Base-by-base conservation (phyloP, 2,888 invertebrate genomes). In the Drosophila multiciliata region DNA sequence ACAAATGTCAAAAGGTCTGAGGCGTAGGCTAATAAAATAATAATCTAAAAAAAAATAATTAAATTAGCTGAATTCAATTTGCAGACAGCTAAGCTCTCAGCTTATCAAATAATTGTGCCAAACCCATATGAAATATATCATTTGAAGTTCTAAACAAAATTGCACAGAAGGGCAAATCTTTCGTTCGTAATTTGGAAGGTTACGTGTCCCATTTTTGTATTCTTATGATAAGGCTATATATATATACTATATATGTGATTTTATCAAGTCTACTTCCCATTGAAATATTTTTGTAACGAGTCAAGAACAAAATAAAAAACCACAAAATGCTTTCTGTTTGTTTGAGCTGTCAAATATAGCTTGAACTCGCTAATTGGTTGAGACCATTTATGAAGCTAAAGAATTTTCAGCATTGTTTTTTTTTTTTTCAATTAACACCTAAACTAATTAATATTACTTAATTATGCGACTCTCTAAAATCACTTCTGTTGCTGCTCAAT, bases 301-400 rank as follows among this genome's bases (percentile, higher is more conserved):
- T 55, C 36, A 12, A 60, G 17, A 42, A 38, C 36, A 55, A 42
- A 42, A 35, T 3, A 32, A 45, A 32, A 45, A 29, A 23, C 33
- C 54, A 59, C 20, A 54, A 42, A 62, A 12, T 35, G 26, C 35
- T 11, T 40, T n/a, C 45, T 42, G 32, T 58, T 61, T 29, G 26
- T 36, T 80, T 11, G 26, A 33, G 29, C 54, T 78, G 65, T 60
- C 66, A 68, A 78, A 76, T 80, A 68, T 68, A 80, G 77, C 80
- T 58, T 73, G 58, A 73, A 69, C 66, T 66, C 68, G 78, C 67
- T 78, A 78, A 78, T 76, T 76, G 67, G n/a, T 23, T 48, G 17
- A 38, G 49, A 15, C 40, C 75, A 61, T 70, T 64, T 79, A 60
- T 58, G 40, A 17, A 35, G 20, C 53, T 45, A 45, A 49, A 60